Percentiles rank a stretch among this genome's conserved stretches.
These are phyloP conservation scores for Uropsilus gracilis DNA, from an alignment of 2,113 vertebrate species.

Conservation along the genomic window DNA sequence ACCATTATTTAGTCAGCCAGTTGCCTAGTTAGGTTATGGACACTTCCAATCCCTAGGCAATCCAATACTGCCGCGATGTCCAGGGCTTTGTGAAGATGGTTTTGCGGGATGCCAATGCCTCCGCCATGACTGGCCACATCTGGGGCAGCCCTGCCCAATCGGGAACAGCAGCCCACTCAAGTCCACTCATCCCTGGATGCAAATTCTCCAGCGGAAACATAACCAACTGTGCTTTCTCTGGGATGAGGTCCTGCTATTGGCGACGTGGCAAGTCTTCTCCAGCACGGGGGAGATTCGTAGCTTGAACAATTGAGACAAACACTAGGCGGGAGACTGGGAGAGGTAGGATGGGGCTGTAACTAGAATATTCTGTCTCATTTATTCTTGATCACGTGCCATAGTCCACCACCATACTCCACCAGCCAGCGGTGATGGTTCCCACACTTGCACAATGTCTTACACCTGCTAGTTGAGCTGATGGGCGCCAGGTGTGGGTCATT, in stretches of 20 bases:
- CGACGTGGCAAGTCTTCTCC: conserved; percentile 43
- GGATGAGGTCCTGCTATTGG: conserved; percentile 17
- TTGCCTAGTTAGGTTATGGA: conserved; percentile 12
- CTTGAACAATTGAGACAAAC: conserved; percentile 84
- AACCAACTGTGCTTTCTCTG: background rate
- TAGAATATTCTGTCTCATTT: conserved; percentile 88
- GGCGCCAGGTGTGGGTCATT: conserved; percentile 56
- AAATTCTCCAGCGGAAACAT: conserved; percentile 44
- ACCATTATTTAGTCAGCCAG: background rate
- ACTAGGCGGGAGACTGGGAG: conserved; percentile 81
- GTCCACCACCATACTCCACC: conserved; percentile 83
- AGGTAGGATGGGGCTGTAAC: conserved; percentile 82
- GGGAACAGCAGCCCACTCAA: background rate
- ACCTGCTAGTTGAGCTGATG: conserved; percentile 75
- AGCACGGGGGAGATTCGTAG: conserved; percentile 81
- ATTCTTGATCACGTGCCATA: conserved; percentile 87
- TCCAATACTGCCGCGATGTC: background rate
- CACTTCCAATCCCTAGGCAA: background rate
- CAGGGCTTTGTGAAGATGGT: background rate
- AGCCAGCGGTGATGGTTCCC: conserved; percentile 84
- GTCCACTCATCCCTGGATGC: conserved; percentile 17
- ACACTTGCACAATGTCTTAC: conserved; percentile 79
- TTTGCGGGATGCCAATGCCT: rapidly evolving
- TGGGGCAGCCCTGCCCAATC: background rate
- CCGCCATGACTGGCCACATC: too few species aligned